Percentiles rank a stretch among this genome's conserved stretches.
phyloP scores from a whole-genome alignment of 35 echinoderm and acorn worm genomes.

The Ptychodera flava region DNA sequence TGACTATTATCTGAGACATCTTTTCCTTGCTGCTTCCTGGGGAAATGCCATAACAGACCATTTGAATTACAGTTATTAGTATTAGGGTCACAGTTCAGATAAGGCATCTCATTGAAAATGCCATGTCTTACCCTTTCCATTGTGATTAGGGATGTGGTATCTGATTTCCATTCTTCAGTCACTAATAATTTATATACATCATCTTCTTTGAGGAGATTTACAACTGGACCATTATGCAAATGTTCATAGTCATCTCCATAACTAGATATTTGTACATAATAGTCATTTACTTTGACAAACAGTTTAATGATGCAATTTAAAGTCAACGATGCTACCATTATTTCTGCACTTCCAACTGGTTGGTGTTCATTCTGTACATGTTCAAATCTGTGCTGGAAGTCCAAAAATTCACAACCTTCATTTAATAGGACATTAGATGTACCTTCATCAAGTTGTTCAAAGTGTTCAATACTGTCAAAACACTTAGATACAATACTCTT shows the following conservation, averaged over 20 bases:
- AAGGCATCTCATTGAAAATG: neutral
- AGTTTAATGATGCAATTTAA: neutral
- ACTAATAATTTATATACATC: neutral
- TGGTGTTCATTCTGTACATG: neutral
- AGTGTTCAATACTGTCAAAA: no score
- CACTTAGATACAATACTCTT: neutral
- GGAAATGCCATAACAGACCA: no score
- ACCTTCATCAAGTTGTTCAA: neutral
- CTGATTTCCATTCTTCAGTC: neutral
- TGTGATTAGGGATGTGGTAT: neutral
- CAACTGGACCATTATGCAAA: neutral
- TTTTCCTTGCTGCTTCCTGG: no score
- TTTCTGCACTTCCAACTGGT: neutral
- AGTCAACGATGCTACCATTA: neutral
- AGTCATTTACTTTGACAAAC: neutral
- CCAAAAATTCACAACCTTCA: neutral
- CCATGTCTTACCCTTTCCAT: neutral
- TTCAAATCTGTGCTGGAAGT: neutral
- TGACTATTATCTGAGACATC: no score
- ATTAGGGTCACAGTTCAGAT: no score
- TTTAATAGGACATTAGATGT: no score
- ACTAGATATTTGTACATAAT: neutral
- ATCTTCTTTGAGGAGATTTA: neutral
- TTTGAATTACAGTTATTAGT: no score
- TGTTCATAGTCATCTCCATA: neutral